Base-by-base conservation (phyloP, 2,888 invertebrate species). In the Cryptus armator region DNA sequence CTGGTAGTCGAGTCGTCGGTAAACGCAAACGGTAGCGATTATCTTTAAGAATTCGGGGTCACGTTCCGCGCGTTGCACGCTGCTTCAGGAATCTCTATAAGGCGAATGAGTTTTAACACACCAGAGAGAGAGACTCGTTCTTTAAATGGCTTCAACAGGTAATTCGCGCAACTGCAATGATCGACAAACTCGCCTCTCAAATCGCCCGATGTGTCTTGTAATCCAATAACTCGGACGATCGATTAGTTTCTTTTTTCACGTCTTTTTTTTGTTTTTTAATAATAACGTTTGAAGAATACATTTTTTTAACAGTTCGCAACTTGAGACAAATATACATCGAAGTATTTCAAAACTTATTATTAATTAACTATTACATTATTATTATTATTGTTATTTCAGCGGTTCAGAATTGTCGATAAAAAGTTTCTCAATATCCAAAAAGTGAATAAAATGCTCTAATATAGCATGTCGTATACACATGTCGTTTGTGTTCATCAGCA, bases 11-110 rank as follows among this genome's bases (percentile, higher is more conserved):
- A 59, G 75, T 70, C 44, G 62, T 56, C 44, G 44, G 48, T 62
- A 44, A 32, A 48, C 67, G 24, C 51, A 66, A 74, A 51, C 80
- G 44, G 59, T 70, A 59, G 79, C 71, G 80, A 84, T 83, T 76
- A 83, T 83, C 51, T 59, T 66, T 37, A 64, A 83, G 86, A 86
- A 85, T 87, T 86, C 80, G 81, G 86, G 86, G 86, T 87, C 86
- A 86, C 81, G 84, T 87, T 81, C 81, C 81, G 29, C 62, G 66
- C 79, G 51, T 24, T 29, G 51, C 32, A 29, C 19, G 12, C 24
- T 9, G 10, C 12, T 24, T 24, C 19, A 6, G 12, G 37, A 37
- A 24, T 32, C 37, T 72, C 53, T 44, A 53, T 32, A 76, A 62
- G 53, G 76, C 66, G n/a, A 82, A 76, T 70, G 70, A 46, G 29